Conservation (phyloP, 1,140 invertebrate species). For the Trachymyrmex cornetzi region DNA sequence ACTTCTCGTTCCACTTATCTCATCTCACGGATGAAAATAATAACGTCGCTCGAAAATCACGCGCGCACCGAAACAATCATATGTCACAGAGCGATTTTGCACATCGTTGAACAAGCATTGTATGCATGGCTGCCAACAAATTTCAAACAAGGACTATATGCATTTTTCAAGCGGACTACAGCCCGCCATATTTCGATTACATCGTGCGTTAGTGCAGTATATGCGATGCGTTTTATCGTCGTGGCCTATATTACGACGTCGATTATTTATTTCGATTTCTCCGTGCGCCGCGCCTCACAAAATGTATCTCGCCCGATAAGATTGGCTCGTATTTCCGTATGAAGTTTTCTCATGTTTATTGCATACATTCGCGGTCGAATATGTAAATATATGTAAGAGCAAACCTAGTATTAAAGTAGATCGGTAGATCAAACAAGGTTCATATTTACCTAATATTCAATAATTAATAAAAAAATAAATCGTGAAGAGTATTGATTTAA, state of each 20-base stretch:
- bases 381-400: neutral
- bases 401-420: neutral
- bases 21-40: slow-evolving; percentile 15
- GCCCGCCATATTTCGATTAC: slow-evolving; percentile 26
- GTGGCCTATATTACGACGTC: slow-evolving; percentile 31
- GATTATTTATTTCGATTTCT: slow-evolving; percentile 50
- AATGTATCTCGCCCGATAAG: slow-evolving; percentile 32
- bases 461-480: neutral
- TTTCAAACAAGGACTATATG: slow-evolving; percentile 20
- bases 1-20: neutral
- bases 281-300: neutral
- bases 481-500: neutral
- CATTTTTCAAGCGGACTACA: slow-evolving; percentile 44
- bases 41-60: slow-evolving; percentile 34
- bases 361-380: neutral
- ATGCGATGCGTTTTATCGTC: slow-evolving; percentile 37
- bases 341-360: slow-evolving; percentile 24
- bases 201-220: slow-evolving; percentile 32
- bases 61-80: slow-evolving; percentile 17
- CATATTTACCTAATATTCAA: neutral
- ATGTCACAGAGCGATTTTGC: slow-evolving; percentile 42
- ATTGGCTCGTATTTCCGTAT: slow-evolving; percentile 11
- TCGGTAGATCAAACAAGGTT: neutral
- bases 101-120: slow-evolving; percentile 29
- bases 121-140: slow-evolving; percentile 23